Evolutionary conservation across 92 coral and sea anemone species (phyloP).

Genomic region (Palythoa grandis): DNA sequence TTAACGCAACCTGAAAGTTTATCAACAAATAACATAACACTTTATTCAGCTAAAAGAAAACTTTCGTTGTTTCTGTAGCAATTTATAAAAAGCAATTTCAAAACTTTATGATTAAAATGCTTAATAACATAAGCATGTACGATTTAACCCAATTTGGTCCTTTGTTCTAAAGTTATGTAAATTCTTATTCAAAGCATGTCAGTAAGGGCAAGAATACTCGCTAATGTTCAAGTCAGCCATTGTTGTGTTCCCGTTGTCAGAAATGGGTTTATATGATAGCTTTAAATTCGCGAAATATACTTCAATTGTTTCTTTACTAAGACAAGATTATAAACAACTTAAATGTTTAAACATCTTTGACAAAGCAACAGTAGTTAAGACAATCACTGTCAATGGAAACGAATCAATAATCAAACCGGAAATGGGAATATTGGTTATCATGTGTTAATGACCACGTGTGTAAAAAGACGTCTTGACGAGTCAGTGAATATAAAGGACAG

Average conservation of each 20-base stretch:
- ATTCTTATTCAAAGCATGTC: neutral
- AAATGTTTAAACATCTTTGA: neutral
- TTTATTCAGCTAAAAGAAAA: neutral
- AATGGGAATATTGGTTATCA: neutral
- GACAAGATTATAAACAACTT: constrained; percentile 3
- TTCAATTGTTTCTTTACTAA: constrained; percentile 1
- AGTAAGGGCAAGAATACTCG: neutral
- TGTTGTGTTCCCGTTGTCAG: constrained; percentile 7
- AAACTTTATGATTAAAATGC: neutral
- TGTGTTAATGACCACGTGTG: constrained; percentile 42
- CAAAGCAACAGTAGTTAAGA: neutral
- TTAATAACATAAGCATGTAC: neutral
- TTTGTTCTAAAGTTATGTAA: constrained; percentile 7
- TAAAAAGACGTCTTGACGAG: neutral
- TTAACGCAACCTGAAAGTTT: neutral
- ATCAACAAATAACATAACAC: neutral
- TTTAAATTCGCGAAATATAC: neutral
- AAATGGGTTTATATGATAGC: neutral
- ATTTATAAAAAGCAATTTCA: neutral
- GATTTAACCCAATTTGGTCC: constrained; percentile 15
- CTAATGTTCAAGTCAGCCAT: neutral
- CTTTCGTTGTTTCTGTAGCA: neutral
- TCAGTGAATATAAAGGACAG: neutral
- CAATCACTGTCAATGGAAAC: neutral
- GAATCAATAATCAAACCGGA: constrained; percentile 16